phyloP scores from a whole-genome alignment of 1,140 invertebrate species.

The Nylanderia fulva region DNA sequence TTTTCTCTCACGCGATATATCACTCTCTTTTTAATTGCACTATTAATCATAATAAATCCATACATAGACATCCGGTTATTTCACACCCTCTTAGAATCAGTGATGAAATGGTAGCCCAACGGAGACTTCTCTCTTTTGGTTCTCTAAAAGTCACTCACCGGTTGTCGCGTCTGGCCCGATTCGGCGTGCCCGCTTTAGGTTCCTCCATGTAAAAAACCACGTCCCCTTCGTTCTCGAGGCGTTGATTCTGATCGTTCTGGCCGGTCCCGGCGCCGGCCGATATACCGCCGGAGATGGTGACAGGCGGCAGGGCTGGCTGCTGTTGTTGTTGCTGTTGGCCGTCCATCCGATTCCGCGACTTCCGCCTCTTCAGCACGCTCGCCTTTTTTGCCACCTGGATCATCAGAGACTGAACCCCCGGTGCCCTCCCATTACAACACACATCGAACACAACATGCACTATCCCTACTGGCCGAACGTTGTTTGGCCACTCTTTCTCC shows the following conservation, averaged over 20 bases:
- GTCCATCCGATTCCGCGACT: conserved; percentile 90
- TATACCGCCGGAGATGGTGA: conserved; percentile 70
- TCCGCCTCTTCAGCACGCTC: conserved; percentile 90
- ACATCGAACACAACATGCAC: conserved; percentile 84
- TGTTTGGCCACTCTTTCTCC: conserved; percentile 32
- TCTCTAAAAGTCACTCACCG: conserved; percentile 75
- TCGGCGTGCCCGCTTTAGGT: conserved; percentile 89
- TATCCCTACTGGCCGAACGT: conserved; percentile 76
- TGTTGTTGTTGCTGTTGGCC: conserved; percentile 75
- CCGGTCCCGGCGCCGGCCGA: conserved; percentile 60
- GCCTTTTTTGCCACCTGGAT: conserved; percentile 91
- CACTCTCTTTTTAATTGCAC: neutral
- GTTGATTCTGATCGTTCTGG: conserved; percentile 76
- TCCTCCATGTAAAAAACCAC: conserved; percentile 91
- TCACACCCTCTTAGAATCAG: neutral
- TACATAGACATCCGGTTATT: neutral
- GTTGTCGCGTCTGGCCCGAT: conserved; percentile 87
- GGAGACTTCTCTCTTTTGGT: neutral
- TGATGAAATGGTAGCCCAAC: neutral
- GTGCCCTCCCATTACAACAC: conserved; percentile 84
- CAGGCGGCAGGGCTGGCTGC: conserved; percentile 69
- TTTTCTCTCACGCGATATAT: neutral
- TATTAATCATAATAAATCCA: neutral
- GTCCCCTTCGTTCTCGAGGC: conserved; percentile 88
- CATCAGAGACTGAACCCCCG: conserved; percentile 89